Evolutionary conservation across 2,113 vertebrate species (phyloP).

Genomic region (Nannospalax galili): DNA sequence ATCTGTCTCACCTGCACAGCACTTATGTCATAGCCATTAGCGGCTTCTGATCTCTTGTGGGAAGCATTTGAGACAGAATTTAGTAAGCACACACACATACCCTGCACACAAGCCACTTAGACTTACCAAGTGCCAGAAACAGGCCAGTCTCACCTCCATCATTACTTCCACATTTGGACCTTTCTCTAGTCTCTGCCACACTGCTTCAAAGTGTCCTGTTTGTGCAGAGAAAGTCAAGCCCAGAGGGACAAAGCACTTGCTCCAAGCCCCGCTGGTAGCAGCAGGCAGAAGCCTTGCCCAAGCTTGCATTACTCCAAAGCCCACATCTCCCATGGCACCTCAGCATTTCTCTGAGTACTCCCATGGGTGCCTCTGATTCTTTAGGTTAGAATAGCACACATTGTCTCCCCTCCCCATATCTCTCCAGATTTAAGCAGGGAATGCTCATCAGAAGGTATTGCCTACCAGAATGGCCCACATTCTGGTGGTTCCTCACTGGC

Average conservation of each 20-base stretch:
- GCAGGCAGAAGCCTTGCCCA: not conserved
- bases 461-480: not conserved
- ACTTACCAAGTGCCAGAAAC: not conserved
- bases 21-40: not conserved
- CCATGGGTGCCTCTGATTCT: not conserved
- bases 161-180: not conserved
- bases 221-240: not conserved
- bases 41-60: not conserved
- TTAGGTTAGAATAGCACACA: not conserved
- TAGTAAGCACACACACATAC: not conserved
- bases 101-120: not conserved
- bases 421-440: not conserved
- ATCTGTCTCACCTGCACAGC: no score
- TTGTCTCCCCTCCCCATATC: not conserved
- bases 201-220: not conserved
- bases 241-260: not conserved
- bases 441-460: not conserved
- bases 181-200: not conserved
- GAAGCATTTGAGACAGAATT: not conserved
- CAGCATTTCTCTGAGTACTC: not conserved
- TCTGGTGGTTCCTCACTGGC: not conserved
- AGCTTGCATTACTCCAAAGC: not conserved
- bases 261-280: not conserved
- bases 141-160: not conserved
- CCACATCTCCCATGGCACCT: fast-evolving